These are phyloP conservation scores for Sorex maritimensis DNA, from an alignment of 2,797 vertebrate genomes.

Conservation along the genomic window DNA sequence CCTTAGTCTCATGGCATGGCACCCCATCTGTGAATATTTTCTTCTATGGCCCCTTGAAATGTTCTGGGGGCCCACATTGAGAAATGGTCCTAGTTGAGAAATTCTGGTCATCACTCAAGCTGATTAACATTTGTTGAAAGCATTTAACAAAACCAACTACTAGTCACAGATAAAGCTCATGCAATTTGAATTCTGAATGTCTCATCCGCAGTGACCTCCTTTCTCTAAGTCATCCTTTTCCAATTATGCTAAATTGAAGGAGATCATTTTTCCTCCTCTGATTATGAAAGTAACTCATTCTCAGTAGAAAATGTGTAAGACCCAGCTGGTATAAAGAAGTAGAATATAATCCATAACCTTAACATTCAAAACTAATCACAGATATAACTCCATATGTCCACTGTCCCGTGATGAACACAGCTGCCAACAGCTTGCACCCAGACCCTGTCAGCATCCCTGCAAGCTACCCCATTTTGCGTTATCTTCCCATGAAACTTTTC, in stretches of 20 bases:
- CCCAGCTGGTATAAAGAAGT: not conserved
- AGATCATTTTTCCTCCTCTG: not conserved
- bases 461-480: not conserved
- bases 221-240: not conserved
- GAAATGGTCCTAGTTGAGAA: too few species aligned
- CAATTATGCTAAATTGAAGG: not conserved
- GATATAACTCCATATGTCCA: accelerated
- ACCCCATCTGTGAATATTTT: too few species aligned
- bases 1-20: too few species aligned
- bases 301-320: constrained; percentile 3
- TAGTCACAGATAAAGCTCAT: constrained; percentile 1
- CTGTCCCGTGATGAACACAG: not conserved
- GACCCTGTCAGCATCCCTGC: accelerated
- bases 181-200: not conserved
- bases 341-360: not conserved
- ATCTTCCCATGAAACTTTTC: not conserved
- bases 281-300: not conserved
- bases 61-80: too few species aligned
- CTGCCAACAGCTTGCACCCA: too few species aligned
- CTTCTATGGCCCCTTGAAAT: too few species aligned
- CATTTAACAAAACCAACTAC: not conserved
- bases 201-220: not conserved
- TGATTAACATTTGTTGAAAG: not conserved
- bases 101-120: not conserved
- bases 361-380: not conserved